Evolutionary conservation across 2,888 invertebrate genomes (phyloP), one percentile per base, ranked within the genome.

Genomic region (Acholoe squamosa): DNA sequence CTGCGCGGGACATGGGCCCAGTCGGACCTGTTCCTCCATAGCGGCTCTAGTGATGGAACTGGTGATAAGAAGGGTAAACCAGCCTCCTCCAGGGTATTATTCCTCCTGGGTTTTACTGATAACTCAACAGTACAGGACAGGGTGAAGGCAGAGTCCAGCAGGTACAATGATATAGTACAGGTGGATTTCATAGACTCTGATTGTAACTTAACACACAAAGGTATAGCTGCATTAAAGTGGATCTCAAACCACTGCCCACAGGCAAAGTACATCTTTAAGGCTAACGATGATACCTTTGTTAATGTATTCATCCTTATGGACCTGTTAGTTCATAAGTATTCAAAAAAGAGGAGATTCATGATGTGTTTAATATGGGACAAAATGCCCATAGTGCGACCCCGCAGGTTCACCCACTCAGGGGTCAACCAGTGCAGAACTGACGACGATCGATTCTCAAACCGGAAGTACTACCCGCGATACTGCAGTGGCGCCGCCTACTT

Each of bases 161-260:
- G 91, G 14, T 94, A 94, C 91, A 93, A 94, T 0, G 95, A 95
- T 91, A 93, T 95, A 43, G 93, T 95, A 5, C 94, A 95, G 91
- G 94, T 94, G 89, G 93, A 95, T 91, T 96, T 95, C 91, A 14
- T 94, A 0, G 96, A 96, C 93, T 93, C 94, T 0, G 96, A 96
- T 91, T 93, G 95, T 34, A 96, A 96, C 93, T 93, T 96, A 52
- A 96, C 96, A 0, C 95, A 95, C 93, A 96, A 96, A 93, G 96
- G 95, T 77, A 94, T 96, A 28, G 95, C 95, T 91, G 96, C 95
- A 0, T 91, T 95, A 28, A 94, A 95, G 91, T 96, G 96, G 96
- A 94, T 95, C 5, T 93, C 95, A 0, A 93, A 92, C 25, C 94
- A 94, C 91, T 96, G 96, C 92, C 92, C 91, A 12, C 92, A 94